Conservation (phyloP, 2,797 vertebrate species). For the Enteromius anoplus region DNA sequence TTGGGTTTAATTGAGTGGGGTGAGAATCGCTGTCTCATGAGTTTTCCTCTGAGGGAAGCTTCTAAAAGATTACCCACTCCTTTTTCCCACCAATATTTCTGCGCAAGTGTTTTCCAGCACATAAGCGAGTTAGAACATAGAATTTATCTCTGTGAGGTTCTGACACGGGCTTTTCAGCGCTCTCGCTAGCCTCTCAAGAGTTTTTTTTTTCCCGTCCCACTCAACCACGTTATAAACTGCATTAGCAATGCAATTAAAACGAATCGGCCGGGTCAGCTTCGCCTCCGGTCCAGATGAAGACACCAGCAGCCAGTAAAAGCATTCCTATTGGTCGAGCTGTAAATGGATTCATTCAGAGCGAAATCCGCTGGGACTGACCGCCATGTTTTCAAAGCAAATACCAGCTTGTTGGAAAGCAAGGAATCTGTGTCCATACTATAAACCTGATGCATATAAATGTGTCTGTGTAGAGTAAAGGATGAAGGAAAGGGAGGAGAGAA, state of each 20-base stretch:
- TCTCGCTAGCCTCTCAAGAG: conserved; percentile 42
- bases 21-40: conserved; percentile 24
- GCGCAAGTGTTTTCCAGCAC: conserved; percentile 22
- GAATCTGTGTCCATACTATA: conserved; percentile 57
- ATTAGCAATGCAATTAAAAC: conserved; percentile 65
- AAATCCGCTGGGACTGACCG: conserved; percentile 48
- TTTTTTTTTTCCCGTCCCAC: conserved; percentile 42
- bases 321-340: conserved; percentile 46
- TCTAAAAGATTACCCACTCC: conserved; percentile 35
- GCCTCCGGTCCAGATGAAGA: conserved; percentile 47
- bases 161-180: conserved; percentile 46
- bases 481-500: conserved; percentile 41
- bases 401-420: conserved; percentile 50
- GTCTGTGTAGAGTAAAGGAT: conserved; percentile 11
- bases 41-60: conserved; percentile 13
- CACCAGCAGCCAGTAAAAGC: conserved; percentile 40
- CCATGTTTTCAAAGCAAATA: conserved; percentile 66
- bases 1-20: conserved; percentile 25
- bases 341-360: conserved; percentile 62
- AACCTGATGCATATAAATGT: conserved; percentile 55
- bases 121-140: conserved; percentile 30
- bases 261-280: conserved; percentile 58
- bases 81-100: conserved; percentile 25
- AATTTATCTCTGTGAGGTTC: conserved; percentile 31
- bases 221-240: conserved; percentile 62